Base-by-base conservation (phyloP, 2,888 invertebrate species). In the Diogma glabrata region DNA sequence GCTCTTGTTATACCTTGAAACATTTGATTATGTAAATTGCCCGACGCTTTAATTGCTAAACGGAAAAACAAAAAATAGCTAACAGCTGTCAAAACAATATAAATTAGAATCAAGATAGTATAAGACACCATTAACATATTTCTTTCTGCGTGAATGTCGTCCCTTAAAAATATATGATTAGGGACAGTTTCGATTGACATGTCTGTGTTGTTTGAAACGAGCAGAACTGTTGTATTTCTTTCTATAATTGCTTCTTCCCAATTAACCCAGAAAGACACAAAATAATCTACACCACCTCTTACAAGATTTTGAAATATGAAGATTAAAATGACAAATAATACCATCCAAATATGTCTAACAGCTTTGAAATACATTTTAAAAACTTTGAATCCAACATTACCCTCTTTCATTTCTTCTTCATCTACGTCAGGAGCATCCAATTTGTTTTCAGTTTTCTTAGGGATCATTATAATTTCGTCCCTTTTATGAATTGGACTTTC, bases 21-120 rank as follows among this genome's bases (percentile, higher is more conserved):
- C 75, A 93, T 87, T 2, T 69, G 73, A 61, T 87, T 82, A 64
- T 94, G 93, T 1, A 93, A 70, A 3, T 71, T 75, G 17, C 77
- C 71, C 0, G 91, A 89, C 0, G 89, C 83, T 20, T 73, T 74
- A 63, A 89, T 81, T 59, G 87, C 88, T 56, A 84, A 77, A 55
- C 73, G 74, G 62, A 84, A 87, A 70, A 85, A 86, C 1, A 78
- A 70, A 40, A 78, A 76, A 2, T 81, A n/a, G 59, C 70, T 6
- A 72, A 76, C 64, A 72, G 84, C 40, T 76, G 71, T 65, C 72
- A 81, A 47, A 74, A 66, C 47, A 20, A 67, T 52, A 0, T 67
- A 64, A 5, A 62, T 54, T 4, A 58, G 58, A 26, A 69, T 53
- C 17, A 69, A 60, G 3, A 60, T 51, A n/a, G 67, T 61, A 55